phyloP scores from a whole-genome alignment of 2,797 vertebrate genomes.

The Merluccius polli region DNA sequence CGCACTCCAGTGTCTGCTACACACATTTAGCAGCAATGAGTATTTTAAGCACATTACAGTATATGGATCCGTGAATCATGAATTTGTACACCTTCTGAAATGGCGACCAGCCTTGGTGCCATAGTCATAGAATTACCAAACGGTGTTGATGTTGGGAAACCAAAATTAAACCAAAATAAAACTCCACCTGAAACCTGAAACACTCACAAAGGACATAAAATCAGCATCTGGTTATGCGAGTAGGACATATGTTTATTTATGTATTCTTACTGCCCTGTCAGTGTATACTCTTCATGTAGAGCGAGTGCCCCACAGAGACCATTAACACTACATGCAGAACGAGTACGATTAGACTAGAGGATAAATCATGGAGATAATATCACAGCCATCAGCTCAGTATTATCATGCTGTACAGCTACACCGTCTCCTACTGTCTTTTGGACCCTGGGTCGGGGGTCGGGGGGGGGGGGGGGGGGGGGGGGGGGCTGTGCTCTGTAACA shows the following conservation, averaged over 20 bases:
- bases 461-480: too few relatives aligned
- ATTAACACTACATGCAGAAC: not conserved
- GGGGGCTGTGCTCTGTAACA: constrained; percentile 20
- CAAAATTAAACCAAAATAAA: not conserved
- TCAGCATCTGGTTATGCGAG: not conserved
- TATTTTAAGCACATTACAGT: not conserved
- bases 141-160: not conserved
- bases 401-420: not conserved
- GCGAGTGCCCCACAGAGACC: not conserved
- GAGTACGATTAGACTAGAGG: not conserved
- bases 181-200: not conserved
- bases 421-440: not conserved
- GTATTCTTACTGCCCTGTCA: not conserved
- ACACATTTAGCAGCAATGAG: not conserved
- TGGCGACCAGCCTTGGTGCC: not conserved
- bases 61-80: constrained; percentile 1
- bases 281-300: not conserved
- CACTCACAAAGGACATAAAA: not conserved
- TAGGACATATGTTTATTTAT: not conserved
- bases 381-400: not conserved
- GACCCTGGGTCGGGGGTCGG: too few relatives aligned
- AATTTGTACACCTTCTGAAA: not conserved
- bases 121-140: not conserved
- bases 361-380: not conserved
- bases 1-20: not conserved